Conservation (phyloP, 2,797 vertebrate genomes). For the Nannoperca australis region DNA sequence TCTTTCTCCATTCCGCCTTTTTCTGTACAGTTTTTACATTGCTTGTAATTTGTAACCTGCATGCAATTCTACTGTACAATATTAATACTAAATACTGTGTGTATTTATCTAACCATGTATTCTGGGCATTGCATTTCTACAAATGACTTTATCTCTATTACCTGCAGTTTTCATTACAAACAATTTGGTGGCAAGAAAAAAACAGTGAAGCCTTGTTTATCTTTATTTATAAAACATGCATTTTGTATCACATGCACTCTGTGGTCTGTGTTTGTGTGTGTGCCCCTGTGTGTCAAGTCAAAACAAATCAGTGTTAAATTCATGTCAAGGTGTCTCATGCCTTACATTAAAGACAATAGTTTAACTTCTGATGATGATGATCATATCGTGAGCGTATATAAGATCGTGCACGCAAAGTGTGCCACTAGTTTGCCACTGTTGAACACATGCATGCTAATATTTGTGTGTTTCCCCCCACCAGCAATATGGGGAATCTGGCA, state of each 20-base stretch:
- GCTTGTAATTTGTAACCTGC: background rate
- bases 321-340: background rate
- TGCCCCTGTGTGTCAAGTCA: background rate
- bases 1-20: too few species aligned
- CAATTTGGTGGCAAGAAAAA: background rate
- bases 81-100: background rate
- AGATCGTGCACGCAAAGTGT: background rate
- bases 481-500: conserved; percentile 64
- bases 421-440: conserved; percentile 24
- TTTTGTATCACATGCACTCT: background rate
- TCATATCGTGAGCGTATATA: background rate
- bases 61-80: background rate
- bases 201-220: background rate
- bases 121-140: background rate
- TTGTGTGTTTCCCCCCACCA: conserved; percentile 37
- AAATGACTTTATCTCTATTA: background rate
- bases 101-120: background rate
- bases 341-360: background rate
- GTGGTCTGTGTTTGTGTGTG: background rate
- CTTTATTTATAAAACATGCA: background rate
- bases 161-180: background rate
- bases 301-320: background rate
- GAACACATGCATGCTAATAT: conserved; percentile 40
- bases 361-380: background rate
- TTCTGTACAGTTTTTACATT: background rate